Percentiles rank a stretch among this genome's conserved stretches.
phyloP scores from a whole-genome alignment of 37 sponge, comb jelly and placozoan genomes.

The Bolinopsis microptera region DNA sequence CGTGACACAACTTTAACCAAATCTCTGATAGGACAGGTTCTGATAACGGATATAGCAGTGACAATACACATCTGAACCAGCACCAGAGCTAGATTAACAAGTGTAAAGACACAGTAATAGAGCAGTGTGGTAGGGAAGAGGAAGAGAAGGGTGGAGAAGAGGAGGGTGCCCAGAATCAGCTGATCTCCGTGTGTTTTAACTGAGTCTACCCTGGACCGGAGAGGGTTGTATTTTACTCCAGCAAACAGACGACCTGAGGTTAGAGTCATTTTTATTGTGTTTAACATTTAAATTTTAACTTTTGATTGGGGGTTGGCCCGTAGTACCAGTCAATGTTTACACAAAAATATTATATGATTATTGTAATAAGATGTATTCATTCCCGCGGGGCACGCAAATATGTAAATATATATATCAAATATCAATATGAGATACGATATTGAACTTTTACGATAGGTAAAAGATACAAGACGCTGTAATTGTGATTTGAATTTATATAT shows the following conservation, averaged over 20 bases:
- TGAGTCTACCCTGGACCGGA: conserved; percentile 21
- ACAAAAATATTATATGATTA: too few relatives aligned
- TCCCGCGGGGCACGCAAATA: too few relatives aligned
- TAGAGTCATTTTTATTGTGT: neutral
- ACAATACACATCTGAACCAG: conserved; percentile 1
- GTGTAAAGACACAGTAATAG: conserved; percentile 60
- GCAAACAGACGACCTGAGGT: conserved; percentile 61
- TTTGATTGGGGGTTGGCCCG: too few relatives aligned
- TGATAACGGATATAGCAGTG: neutral
- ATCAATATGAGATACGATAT: too few relatives aligned
- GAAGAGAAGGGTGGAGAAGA: conserved; percentile 65
- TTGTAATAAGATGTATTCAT: too few relatives aligned
- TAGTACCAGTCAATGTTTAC: too few relatives aligned
- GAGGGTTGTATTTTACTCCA: conserved; percentile 29
- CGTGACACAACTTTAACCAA: neutral
- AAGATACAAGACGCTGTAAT: too few relatives aligned
- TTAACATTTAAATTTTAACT: neutral
- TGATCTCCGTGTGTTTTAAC: conserved; percentile 63
- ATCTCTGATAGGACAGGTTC: conserved; percentile 51
- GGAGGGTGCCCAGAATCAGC: conserved; percentile 58
- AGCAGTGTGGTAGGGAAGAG: conserved; percentile 62
- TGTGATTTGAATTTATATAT: too few relatives aligned
- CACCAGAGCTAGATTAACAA: conserved; percentile 7
- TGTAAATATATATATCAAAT: too few relatives aligned
- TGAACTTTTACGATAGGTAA: too few relatives aligned